Conservation (phyloP, 1,140 invertebrate species). For the Antheraea pernyi region DNA sequence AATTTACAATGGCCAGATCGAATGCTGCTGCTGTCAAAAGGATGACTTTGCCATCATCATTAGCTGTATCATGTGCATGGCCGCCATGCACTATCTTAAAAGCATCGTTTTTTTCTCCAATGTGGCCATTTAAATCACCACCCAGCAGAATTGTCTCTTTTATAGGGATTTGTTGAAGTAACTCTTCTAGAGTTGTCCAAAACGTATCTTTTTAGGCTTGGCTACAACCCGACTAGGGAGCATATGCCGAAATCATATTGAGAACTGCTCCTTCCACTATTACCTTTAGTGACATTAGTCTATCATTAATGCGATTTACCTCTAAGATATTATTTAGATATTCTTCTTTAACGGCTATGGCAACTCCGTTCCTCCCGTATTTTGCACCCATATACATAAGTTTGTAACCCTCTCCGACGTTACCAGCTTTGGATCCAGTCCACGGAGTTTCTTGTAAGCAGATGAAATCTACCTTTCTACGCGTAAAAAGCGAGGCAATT, state of each 20-base stretch:
- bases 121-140: no score
- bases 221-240: no score
- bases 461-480: no score
- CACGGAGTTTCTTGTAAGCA: conserved; percentile 14
- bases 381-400: conserved; percentile 21
- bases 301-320: not conserved
- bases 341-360: conserved; percentile 15
- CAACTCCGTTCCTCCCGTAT: conserved; percentile 19
- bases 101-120: no score
- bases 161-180: conserved; percentile 16
- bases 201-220: not conserved
- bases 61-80: no score
- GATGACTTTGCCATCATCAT: no score
- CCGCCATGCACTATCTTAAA: no score
- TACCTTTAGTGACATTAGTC: no score
- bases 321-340: conserved; percentile 5
- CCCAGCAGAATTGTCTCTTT: no score
- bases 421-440: not conserved
- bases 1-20: no score
- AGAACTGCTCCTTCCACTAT: not conserved
- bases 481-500: conserved; percentile 17
- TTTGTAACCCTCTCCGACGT: no score
- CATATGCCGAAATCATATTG: not conserved
- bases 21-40: no score
- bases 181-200: conserved; percentile 3